phyloP scores from a whole-genome alignment of 2,113 vertebrate genomes.

The Scopus umbretta region DNA sequence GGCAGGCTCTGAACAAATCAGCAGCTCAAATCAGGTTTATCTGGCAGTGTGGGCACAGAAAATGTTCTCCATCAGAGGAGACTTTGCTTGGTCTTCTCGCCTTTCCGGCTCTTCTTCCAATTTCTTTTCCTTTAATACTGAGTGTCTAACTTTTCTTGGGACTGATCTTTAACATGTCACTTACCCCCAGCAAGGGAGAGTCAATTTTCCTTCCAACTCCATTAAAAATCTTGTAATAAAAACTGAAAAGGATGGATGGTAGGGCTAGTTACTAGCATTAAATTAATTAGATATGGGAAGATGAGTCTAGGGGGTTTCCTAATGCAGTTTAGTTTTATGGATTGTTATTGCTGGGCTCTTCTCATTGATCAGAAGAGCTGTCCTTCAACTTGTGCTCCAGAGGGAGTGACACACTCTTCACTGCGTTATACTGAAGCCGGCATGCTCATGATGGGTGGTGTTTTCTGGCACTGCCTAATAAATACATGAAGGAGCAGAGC shows the following conservation, averaged over 20 bases:
- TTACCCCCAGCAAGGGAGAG: background rate
- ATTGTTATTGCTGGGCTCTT: background rate
- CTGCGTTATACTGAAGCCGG: background rate
- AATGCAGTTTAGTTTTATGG: background rate
- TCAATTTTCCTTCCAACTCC: slow-evolving; percentile 16
- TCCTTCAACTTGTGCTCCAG: background rate
- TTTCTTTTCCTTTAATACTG: background rate
- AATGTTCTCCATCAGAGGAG: background rate
- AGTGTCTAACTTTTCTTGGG: background rate
- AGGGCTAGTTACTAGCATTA: background rate
- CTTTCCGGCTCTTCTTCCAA: background rate
- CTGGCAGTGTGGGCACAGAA: background rate
- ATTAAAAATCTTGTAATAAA: background rate
- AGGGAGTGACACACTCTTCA: background rate
- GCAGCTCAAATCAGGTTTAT: background rate
- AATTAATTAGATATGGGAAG: background rate
- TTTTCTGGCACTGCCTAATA: background rate
- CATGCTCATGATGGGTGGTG: background rate
- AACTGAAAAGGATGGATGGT: background rate
- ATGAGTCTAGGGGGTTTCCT: background rate
- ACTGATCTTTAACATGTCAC: background rate
- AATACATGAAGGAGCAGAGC: background rate
- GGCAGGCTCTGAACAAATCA: background rate
- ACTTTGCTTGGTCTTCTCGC: background rate
- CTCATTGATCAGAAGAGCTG: background rate